These are phyloP conservation scores for Zophobas atratus DNA, from an alignment of 1,140 invertebrate genomes.

Conservation along the genomic window DNA sequence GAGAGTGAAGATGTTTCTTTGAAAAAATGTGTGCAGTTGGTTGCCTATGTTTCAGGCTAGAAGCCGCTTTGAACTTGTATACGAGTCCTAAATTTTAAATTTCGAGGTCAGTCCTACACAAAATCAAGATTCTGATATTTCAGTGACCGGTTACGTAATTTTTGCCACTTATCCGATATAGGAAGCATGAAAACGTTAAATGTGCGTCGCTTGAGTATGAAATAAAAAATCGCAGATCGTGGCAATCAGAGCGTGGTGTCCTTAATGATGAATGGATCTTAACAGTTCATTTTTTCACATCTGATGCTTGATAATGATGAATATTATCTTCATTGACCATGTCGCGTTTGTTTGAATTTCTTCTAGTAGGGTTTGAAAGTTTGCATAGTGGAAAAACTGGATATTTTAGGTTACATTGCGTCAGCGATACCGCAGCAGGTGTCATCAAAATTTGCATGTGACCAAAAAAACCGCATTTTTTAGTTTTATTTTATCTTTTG, in stretches of 20 bases:
- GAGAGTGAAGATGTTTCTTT: neutral
- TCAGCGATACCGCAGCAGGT: too few relatives aligned
- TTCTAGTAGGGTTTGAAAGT: neutral
- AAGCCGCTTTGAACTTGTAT: neutral
- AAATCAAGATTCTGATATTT: neutral
- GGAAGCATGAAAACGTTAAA: neutral
- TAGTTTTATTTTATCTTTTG: too few relatives aligned
- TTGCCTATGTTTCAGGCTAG: neutral
- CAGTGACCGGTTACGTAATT: constrained; percentile 5
- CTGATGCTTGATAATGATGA: neutral
- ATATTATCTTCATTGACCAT: neutral
- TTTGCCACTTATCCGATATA: neutral
- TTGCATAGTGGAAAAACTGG: neutral
- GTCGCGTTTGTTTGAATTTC: neutral
- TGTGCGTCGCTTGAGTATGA: neutral
- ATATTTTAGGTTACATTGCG: too few relatives aligned
- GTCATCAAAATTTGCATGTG: too few relatives aligned
- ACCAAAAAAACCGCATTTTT: too few relatives aligned
- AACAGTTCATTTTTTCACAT: constrained; percentile 7
- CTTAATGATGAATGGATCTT: constrained; percentile 6
- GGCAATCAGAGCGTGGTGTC: neutral
- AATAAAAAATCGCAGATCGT: neutral
- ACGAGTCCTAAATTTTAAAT: neutral
- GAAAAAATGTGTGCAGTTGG: constrained; percentile 14
- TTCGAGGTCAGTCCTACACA: constrained; percentile 2